A percentile compares a stretch with the other conserved stretches of the same genome.
Conservation (phyloP, 1,140 invertebrate species). For the Andricus grossulariae region DNA sequence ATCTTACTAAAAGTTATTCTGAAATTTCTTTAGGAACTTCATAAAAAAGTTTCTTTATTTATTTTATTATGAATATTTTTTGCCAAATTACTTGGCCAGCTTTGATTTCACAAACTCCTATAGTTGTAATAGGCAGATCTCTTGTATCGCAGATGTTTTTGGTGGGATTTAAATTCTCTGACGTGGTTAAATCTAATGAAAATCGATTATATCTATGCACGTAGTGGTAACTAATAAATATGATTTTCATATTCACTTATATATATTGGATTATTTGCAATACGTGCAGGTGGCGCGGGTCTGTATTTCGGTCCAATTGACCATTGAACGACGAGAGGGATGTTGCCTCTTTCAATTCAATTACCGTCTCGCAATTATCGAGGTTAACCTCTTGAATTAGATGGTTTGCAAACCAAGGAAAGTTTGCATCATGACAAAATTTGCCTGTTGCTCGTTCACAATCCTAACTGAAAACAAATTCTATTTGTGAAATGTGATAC, state of each 20-base stretch:
- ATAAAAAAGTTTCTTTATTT: no score
- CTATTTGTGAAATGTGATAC: no score
- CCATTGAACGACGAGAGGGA: slow-evolving; percentile 1
- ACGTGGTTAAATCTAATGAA: neutral
- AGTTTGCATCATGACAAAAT: neutral
- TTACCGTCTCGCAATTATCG: slow-evolving; percentile 24
- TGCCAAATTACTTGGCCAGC: no score
- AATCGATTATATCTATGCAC: neutral
- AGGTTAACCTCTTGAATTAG: slow-evolving; percentile 2
- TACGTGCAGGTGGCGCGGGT: neutral
- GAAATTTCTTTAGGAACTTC: no score
- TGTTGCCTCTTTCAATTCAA: neutral
- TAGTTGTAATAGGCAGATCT: no score
- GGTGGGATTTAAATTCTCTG: no score
- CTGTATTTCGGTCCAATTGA: neutral
- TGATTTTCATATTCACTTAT: slow-evolving; percentile 21
- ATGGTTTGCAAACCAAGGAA: slow-evolving; percentile 9
- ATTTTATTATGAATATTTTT: no score
- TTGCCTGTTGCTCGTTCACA: slow-evolving; percentile 1
- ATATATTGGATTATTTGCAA: slow-evolving; percentile 10
- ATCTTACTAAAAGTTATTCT: no score
- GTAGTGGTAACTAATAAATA: neutral
- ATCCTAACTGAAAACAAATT: neutral
- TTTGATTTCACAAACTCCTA: no score
- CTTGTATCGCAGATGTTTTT: no score